Base-by-base conservation (phyloP, 2,888 invertebrate species). In the Apamea monoglypha region DNA sequence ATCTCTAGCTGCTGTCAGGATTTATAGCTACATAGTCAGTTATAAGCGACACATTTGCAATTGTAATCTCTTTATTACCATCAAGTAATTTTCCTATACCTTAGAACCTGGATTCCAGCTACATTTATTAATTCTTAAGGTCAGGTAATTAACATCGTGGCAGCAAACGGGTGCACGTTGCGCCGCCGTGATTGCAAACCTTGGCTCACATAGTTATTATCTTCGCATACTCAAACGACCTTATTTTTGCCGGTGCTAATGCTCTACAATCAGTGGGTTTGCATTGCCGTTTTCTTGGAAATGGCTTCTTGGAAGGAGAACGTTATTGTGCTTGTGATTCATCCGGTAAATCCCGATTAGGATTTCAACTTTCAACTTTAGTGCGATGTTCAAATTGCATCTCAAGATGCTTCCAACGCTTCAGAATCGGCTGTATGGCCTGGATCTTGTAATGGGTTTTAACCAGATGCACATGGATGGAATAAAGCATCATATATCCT, bases 121-220 rank as follows among this genome's bases (percentile, higher is more conserved):
- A 74, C 44, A 74, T 85, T 44, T 74, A 82, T 88, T 74, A 71
- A 74, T 79, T 76, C 53, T 68, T 82, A 81, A 78, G 88, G 83
- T 76, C 87, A 74, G 81, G 76, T 83, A 83, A 81, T 88, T 80
- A 82, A 78, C 67, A 73, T 61, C 74, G 76, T 70, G 25, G 80
- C 53, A 75, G 59, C 47, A 63, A 78, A 69, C 74, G 74, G 84
- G 81, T 85, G 77, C 89, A 90, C 90, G 90, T 81, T 78, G 74
- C 78, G 69, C 47, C 68, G 75, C 78, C 88, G 88, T 90, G 89
- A 87, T 81, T 77, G 75, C 12, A 47, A 88, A 86, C 90, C 90
- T 90, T 89, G 89, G 88, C 89, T 87, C 81, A 89, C 88, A 85
- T 89, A 47, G 79, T 50, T 78, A 81, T 88, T 86, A 89, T 89